Conservation (phyloP, 2,888 invertebrate genomes). For the Tetropium fuscum region DNA sequence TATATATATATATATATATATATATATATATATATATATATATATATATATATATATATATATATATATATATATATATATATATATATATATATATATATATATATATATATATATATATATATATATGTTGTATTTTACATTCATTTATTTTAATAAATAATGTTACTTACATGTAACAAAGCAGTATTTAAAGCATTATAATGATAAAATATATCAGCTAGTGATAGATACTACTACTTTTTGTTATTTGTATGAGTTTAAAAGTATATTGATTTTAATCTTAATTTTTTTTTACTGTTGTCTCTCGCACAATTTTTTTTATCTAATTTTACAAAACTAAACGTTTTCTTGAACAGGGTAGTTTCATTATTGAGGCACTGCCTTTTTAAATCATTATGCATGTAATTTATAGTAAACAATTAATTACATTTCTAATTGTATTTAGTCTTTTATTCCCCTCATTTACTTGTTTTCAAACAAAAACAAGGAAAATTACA, state of each 20-base stretch:
- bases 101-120: too few relatives aligned
- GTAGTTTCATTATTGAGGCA: slow-evolving; percentile 44
- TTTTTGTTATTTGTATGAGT: slow-evolving; percentile 21
- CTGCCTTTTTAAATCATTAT: slow-evolving; percentile 40
- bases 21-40: too few relatives aligned
- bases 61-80: too few relatives aligned
- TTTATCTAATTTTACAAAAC: slow-evolving; percentile 26
- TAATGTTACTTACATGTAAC: slow-evolving; percentile 39
- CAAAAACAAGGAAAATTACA: too few relatives aligned
- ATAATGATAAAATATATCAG: slow-evolving; percentile 24
- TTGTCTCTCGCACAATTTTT: slow-evolving; percentile 39
- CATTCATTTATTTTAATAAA: slow-evolving; percentile 17
- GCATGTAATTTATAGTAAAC: slow-evolving; percentile 44
- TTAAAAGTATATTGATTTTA: not conserved
- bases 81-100: too few relatives aligned
- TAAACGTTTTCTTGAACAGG: slow-evolving; percentile 42
- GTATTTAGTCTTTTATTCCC: too few relatives aligned
- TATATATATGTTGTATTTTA: not conserved
- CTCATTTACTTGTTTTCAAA: too few relatives aligned
- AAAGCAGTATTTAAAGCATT: slow-evolving; percentile 42
- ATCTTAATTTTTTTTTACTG: slow-evolving; percentile 28
- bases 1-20: too few relatives aligned
- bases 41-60: too few relatives aligned
- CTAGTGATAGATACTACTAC: slow-evolving; percentile 6
- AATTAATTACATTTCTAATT: slow-evolving; percentile 43